A percentile compares a stretch with the other conserved stretches of the same genome.
phyloP scores from a whole-genome alignment of 2,888 invertebrate species.

The Zeuzera pyrina region DNA sequence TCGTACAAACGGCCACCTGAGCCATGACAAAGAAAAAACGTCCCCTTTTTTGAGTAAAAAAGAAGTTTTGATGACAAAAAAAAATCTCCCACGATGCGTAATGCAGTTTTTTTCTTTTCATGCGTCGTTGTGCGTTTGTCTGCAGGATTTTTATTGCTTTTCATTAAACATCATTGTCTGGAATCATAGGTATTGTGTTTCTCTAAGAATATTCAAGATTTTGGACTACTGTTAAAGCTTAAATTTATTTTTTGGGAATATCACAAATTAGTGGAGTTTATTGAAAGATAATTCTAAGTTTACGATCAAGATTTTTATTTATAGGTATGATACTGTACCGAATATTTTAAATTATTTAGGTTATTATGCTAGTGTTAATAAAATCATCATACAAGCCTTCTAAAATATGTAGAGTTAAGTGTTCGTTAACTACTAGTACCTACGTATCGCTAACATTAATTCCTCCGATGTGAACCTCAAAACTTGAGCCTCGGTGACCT shows the following conservation, averaged over 20 bases:
- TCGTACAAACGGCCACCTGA: constrained; percentile 41
- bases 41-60: constrained; percentile 37
- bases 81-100: constrained; percentile 52
- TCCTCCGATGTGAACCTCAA: no score
- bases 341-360: no score
- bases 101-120: constrained; percentile 40
- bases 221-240: constrained; percentile 15
- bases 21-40: constrained; percentile 34
- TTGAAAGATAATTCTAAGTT: no score
- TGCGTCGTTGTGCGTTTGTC: constrained; percentile 9
- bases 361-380: no score
- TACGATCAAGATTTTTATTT: no score
- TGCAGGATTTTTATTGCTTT: constrained; percentile 14
- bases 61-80: constrained; percentile 29
- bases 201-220: constrained; percentile 12
- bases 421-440: no score
- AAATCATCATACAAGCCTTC: no score
- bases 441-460: no score
- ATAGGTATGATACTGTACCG: no score
- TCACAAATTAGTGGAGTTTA: neutral
- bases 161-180: constrained; percentile 14
- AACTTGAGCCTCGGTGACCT: constrained; percentile 26
- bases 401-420: no score
- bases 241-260: constrained; percentile 5
- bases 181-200: constrained; percentile 14